phyloP scores from a whole-genome alignment of 2,888 invertebrate species.

The Nasonovia ribisnigri region DNA sequence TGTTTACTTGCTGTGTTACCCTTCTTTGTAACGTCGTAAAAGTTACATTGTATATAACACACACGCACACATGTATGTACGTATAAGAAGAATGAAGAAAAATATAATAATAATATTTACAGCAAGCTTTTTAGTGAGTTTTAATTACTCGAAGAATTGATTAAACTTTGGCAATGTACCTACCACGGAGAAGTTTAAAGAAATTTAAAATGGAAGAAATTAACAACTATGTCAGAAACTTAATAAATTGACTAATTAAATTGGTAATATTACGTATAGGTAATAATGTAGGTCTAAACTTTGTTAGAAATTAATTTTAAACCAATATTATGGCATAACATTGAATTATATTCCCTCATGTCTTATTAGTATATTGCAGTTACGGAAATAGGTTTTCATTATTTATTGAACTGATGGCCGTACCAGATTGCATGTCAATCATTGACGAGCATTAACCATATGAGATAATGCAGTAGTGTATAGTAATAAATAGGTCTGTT shows the following conservation, averaged over 20 bases:
- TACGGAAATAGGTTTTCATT: not conserved
- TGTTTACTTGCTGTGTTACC: slow-evolving; percentile 21
- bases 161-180: not conserved
- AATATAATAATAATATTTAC: not conserved
- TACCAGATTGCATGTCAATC: not conserved
- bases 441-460: not conserved
- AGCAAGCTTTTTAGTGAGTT: not conserved
- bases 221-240: not conserved
- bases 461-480: not conserved
- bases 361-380: not conserved
- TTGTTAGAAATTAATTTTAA: not conserved
- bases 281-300: slow-evolving; percentile 16
- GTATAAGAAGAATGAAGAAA: not conserved
- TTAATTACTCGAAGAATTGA: slow-evolving; percentile 18
- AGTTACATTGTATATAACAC: not conserved
- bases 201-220: slow-evolving; percentile 10
- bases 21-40: slow-evolving; percentile 20
- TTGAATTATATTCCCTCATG: not conserved
- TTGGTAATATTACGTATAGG: not conserved
- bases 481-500: not conserved
- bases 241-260: not conserved
- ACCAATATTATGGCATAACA: not conserved
- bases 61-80: not conserved
- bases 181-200: not conserved
- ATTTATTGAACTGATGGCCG: not conserved